These are phyloP conservation scores for Perca flavescens DNA, from an alignment of 2,113 vertebrate genomes.

Conservation along the genomic window DNA sequence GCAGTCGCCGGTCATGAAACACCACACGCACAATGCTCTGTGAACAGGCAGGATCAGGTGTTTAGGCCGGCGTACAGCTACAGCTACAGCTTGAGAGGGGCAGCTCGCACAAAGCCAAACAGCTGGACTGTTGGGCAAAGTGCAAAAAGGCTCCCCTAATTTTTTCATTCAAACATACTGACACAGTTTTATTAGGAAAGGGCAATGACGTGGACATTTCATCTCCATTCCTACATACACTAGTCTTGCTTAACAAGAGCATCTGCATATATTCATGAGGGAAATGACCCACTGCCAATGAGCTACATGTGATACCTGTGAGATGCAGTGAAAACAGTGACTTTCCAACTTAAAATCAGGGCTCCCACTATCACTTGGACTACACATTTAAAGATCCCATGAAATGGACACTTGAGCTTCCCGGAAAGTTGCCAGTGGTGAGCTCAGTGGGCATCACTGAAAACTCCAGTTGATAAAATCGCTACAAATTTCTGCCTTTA, in stretches of 20 bases:
- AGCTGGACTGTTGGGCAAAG: slow-evolving; percentile 25
- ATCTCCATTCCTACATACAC: slow-evolving; percentile 10
- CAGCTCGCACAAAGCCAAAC: slow-evolving; percentile 9
- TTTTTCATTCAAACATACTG: background rate
- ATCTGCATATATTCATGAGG: background rate
- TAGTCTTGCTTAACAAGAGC: background rate
- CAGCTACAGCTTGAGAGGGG: background rate
- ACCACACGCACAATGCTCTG: slow-evolving; percentile 95
- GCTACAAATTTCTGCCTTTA: background rate
- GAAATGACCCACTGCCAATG: background rate
- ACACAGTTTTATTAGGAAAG: background rate
- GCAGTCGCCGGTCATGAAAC: slow-evolving; percentile 94
- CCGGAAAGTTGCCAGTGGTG: too few species aligned
- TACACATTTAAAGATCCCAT: background rate
- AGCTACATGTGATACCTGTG: slow-evolving; percentile 12
- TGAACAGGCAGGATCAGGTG: slow-evolving; percentile 42
- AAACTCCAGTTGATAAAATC: background rate
- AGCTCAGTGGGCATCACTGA: too few species aligned
- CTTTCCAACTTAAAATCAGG: background rate
- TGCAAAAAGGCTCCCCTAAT: slow-evolving; percentile 23
- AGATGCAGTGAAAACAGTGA: background rate
- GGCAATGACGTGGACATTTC: background rate
- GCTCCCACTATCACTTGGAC: background rate
- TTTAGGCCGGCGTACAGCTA: slow-evolving; percentile 24
- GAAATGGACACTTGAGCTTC: too few species aligned